Evolutionary conservation across 2,888 invertebrate genomes (phyloP).

Genomic region (Conchocele bisecta): DNA sequence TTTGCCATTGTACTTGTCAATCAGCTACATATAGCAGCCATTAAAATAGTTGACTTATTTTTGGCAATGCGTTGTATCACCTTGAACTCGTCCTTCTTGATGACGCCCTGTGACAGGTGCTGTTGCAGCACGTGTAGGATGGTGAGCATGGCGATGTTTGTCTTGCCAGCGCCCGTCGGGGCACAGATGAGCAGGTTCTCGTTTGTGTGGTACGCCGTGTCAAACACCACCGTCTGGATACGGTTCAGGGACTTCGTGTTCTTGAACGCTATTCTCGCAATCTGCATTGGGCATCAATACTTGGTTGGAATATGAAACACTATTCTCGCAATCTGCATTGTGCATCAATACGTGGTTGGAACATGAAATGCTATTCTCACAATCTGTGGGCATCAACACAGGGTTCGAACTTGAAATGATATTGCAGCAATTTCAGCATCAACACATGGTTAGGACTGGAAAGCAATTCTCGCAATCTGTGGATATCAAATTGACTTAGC

Average conservation of each 20-base stretch:
- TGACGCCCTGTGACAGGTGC: constrained; percentile 88
- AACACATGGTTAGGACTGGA: no score
- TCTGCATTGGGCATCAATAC: constrained; percentile 85
- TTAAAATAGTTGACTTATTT: no score
- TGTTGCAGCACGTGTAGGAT: constrained; percentile 95
- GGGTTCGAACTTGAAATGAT: not conserved
- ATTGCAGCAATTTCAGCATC: not conserved
- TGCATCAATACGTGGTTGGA: not conserved
- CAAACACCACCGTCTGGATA: constrained; percentile 97
- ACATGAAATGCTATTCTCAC: not conserved
- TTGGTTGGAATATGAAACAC: not conserved
- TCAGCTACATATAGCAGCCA: no score
- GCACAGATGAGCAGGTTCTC: constrained; percentile 99
- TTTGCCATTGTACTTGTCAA: no score
- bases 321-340: not conserved
- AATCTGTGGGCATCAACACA: not conserved
- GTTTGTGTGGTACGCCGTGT: constrained; percentile 96
- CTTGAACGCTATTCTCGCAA: constrained; percentile 94
- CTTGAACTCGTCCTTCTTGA: constrained; percentile 96
- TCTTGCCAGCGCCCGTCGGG: constrained; percentile 99
- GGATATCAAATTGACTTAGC: no score
- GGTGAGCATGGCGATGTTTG: constrained; percentile 97
- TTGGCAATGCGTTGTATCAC: no score
- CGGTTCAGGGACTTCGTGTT: constrained; percentile 94
- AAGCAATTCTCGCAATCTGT: no score